These are phyloP conservation scores for Gavialis gangeticus DNA, from an alignment of 2,113 vertebrate species.

Conservation along the genomic window DNA sequence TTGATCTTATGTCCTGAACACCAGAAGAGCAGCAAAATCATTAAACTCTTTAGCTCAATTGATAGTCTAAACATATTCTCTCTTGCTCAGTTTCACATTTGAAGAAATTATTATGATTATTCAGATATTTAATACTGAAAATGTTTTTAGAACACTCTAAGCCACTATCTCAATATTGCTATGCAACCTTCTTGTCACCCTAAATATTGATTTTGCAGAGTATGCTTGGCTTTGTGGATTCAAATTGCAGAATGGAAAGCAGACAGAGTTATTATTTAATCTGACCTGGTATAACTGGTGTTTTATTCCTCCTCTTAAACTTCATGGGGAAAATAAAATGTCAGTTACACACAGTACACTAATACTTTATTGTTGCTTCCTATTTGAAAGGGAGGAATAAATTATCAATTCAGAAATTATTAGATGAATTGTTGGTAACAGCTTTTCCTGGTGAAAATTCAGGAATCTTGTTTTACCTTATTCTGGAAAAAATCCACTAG, in stretches of 20 bases:
- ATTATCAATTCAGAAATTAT: not conserved
- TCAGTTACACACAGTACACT: not conserved
- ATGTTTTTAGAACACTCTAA: not conserved
- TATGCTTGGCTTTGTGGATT: not conserved
- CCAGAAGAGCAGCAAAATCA: not conserved
- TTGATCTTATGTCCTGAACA: conserved; percentile 1
- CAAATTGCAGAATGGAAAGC: not conserved
- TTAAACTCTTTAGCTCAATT: not conserved
- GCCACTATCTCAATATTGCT: not conserved
- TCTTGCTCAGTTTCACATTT: not conserved
- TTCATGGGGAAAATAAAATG: not conserved
- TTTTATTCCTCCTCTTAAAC: not conserved
- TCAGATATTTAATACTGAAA: not conserved
- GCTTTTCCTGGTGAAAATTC: not conserved
- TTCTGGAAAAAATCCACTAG: not conserved
- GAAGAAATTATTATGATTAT: not conserved
- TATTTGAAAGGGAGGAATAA: not conserved
- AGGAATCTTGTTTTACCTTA: not conserved
- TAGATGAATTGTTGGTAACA: not conserved
- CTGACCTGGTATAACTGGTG: not conserved
- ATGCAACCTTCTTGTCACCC: not conserved
- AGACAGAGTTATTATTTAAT: not conserved
- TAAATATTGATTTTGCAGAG: not conserved
- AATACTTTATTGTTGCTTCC: not conserved
- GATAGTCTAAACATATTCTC: not conserved